Conservation (phyloP, 2,888 invertebrate species). For the Apodemia zela region DNA sequence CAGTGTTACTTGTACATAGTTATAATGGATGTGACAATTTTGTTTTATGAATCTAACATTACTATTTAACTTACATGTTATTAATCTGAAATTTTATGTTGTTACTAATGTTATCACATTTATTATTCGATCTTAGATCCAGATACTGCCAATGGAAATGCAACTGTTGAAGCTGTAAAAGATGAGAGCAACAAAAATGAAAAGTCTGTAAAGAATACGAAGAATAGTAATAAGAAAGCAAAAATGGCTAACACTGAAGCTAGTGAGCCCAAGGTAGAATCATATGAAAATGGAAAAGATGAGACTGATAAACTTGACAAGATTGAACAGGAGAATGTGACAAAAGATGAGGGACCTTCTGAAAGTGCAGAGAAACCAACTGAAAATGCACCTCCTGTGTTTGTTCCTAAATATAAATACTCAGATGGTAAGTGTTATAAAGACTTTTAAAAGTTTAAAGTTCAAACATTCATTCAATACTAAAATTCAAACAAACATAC, state of each 20-base stretch:
- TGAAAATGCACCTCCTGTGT: constrained; percentile 37
- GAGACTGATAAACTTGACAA: constrained; percentile 73
- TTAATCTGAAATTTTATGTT: constrained; percentile 19
- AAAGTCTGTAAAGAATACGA: constrained; percentile 58
- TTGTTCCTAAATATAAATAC: constrained; percentile 70
- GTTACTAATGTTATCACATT: constrained; percentile 2
- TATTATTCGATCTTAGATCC: constrained; percentile 45
- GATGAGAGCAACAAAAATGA: constrained; percentile 72
- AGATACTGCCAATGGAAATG: constrained; percentile 67
- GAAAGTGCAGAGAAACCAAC: constrained; percentile 27
- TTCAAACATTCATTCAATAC: no score
- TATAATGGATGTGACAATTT: no score
- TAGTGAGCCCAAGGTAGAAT: constrained; percentile 48
- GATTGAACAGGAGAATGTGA: constrained; percentile 47
- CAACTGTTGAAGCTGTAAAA: constrained; percentile 55
- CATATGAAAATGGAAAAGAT: constrained; percentile 71
- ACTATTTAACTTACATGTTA: no score
- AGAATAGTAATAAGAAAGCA: constrained; percentile 58
- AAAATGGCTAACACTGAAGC: constrained; percentile 56
- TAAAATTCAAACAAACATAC: no score
- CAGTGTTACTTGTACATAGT: no score
- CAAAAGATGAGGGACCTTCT: constrained; percentile 35
- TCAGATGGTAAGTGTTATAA: constrained; percentile 48
- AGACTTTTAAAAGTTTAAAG: no score
- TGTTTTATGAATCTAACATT: no score